Base-by-base conservation (phyloP, 2,113 vertebrate genomes). In the Cebidichthys violaceus region DNA sequence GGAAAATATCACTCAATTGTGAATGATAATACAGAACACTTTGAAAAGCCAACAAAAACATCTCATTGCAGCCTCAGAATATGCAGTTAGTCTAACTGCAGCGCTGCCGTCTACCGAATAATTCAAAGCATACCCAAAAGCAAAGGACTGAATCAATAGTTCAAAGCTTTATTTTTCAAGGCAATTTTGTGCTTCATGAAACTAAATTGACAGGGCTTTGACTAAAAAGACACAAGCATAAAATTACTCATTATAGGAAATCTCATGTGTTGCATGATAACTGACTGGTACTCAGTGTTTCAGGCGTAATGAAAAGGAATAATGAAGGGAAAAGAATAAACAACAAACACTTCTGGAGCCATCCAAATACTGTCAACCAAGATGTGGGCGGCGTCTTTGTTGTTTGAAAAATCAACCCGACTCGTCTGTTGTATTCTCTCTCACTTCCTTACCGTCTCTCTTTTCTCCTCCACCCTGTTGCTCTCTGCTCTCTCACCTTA, bases 101-200 rank as follows among this genome's bases (percentile, higher is more conserved):
- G 37, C n/a, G 43, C 50, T 35, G 82, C 80, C 47, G 69, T 85
- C 78, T 87, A 65, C 75, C 66, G 41, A 86, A 92, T 85, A 88
- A 88, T 86, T 90, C 87, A 89, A 90, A 91, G 88, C 62, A 64
- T 71, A 37, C 33, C 71, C 85, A 89, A 88, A 89, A 85, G 82
- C 82, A 89, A 86, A 78, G 47, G 67, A 85, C 89, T 79, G 79
- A 92, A 90, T 92, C 80, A 75, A 92, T 90, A 92, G 82, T 89
- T 91, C 86, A 93, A 92, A 91, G 83, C 77, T 80, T 82, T 79
- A 52, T 89, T 90, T 91, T 92, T 81, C 76, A 89, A 85, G 82
- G 84, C 75, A 88, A 89, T 92, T 91, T 84, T 87, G 83, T 82
- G 82, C 87, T 88, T 82, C 66, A 79, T 22, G 22, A 85, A 87